Evolutionary conservation across 1,140 invertebrate species (phyloP).

Genomic region (Drosophila nasuta): DNA sequence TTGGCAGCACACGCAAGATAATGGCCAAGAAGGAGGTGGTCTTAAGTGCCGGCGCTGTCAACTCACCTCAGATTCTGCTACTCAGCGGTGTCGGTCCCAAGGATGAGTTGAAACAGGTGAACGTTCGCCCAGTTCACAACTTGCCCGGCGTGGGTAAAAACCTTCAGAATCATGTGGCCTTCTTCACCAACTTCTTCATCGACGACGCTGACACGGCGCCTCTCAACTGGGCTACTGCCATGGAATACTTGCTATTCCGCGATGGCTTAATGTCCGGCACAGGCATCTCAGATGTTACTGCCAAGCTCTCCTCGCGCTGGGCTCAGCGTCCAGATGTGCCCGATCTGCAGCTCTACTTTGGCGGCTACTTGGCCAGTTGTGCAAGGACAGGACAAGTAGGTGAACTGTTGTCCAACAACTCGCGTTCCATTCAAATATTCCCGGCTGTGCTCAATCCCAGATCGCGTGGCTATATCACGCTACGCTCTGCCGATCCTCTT

Average conservation of each 20-base stretch:
- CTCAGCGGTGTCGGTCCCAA: constrained; percentile 93
- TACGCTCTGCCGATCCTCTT: constrained; percentile 91
- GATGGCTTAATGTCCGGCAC: constrained; percentile 94
- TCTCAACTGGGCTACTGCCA: constrained; percentile 94
- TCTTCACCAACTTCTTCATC: constrained; percentile 91
- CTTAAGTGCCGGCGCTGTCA: constrained; percentile 90
- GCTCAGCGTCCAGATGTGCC: constrained; percentile 92
- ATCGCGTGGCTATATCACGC: constrained; percentile 90
- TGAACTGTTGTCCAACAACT: constrained; percentile 88
- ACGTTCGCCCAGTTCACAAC: constrained; percentile 89
- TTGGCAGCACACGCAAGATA: constrained; percentile 87
- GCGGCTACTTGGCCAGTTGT: constrained; percentile 92
- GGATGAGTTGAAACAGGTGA: constrained; percentile 88
- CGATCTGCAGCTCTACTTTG: constrained; percentile 94
- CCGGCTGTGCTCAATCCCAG: constrained; percentile 91
- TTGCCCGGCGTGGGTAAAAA: constrained; percentile 94
- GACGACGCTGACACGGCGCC: constrained; percentile 93
- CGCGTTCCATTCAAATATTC: constrained; percentile 88
- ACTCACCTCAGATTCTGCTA: constrained; percentile 93
- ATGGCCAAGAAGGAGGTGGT: constrained; percentile 92
- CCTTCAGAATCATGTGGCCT: constrained; percentile 94
- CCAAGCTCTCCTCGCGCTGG: constrained; percentile 92
- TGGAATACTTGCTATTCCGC: constrained; percentile 93
- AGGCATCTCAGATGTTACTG: constrained; percentile 93
- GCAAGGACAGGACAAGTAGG: constrained; percentile 94